Evolutionary conservation across 1,140 invertebrate species (phyloP), one percentile per base, ranked within the genome.

Genomic region (Drosophila malerkotliana): DNA sequence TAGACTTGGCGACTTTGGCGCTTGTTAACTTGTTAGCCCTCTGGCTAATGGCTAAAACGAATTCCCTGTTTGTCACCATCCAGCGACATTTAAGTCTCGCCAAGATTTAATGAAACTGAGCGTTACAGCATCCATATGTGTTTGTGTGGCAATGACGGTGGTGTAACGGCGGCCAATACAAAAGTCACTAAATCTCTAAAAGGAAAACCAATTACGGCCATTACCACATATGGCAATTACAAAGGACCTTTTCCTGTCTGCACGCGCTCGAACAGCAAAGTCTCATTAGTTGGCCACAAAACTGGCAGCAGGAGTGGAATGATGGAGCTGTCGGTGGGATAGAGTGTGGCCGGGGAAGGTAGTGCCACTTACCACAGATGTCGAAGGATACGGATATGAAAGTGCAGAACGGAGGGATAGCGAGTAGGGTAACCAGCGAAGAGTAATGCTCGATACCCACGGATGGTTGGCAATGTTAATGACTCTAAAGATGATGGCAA

Each of bases 211-310:
- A 87, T 87, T 87, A 87, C 82, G 75, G 59, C 82, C 78, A 87
- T 87, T 87, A 87, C 82, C 82, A 87, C 82, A 87, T 87, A 75
- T 88, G 82, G 82, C 82, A 88, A 87, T 87, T 87, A 87, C 83
- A 87, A 82, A 73, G 61, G 64, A 88, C 84, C 82, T 75, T 84
- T 69, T 51, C 56, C 63, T 62, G 73, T 61, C 59, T 68, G 73
- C 77, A 77, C 78, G 81, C 74, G 68, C 78, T 67, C 47, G 53
- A 85, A 87, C 82, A 87, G 83, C 82, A 87, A 87, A 88, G 78
- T 88, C 82, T 87, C 82, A 87, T 87, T 87, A 87, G 82, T 87
- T 87, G 74, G 71, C 75, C 75, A 53, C 83, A 87, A 66, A 82
- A 48, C 53, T 49, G 73, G 44, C 26, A 26, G 37, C 30, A 14